A percentile compares a stretch with the other conserved stretches of the same genome.
These are phyloP conservation scores for Drosophila affinis DNA, from an alignment of 2,888 invertebrate species.

Conservation along the genomic window DNA sequence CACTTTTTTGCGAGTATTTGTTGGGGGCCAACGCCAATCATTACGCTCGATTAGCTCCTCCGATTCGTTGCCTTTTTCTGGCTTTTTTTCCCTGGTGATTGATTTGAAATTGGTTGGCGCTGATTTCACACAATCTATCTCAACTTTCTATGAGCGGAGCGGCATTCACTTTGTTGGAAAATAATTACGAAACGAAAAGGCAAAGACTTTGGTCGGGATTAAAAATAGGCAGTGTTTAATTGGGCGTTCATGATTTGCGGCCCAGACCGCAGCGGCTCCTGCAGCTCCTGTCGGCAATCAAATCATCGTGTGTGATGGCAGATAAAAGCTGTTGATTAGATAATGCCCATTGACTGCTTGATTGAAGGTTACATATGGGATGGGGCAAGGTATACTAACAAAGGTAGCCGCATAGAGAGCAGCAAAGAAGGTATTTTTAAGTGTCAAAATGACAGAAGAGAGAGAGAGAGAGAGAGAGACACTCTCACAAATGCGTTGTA, in stretches of 20 bases:
- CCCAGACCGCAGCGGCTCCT: conserved; percentile 35
- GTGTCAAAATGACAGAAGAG: too few relatives aligned
- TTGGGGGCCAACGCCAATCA: conserved; percentile 66
- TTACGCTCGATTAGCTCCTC: conserved; percentile 73
- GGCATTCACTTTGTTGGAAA: conserved; percentile 43
- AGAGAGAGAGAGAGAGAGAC: too few relatives aligned
- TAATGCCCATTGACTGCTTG: conserved; percentile 39
- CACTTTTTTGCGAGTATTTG: conserved; percentile 29
- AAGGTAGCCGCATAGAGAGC: too few relatives aligned
- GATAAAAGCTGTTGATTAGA: conserved; percentile 52
- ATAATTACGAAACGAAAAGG: conserved; percentile 45
- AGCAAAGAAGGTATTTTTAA: too few relatives aligned
- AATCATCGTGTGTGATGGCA: conserved; percentile 60
- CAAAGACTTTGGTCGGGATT: conserved; percentile 31
- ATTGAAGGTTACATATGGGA: not conserved
- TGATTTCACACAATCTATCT: conserved; percentile 75
- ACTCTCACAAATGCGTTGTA: too few relatives aligned
- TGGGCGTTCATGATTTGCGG: conserved; percentile 75
- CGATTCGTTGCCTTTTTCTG: conserved; percentile 45
- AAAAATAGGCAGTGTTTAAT: conserved; percentile 64
- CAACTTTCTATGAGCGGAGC: conserved; percentile 37
- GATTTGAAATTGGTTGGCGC: conserved; percentile 76
- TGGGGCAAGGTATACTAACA: too few relatives aligned
- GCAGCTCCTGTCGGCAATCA: too few relatives aligned
- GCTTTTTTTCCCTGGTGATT: conserved; percentile 53